Base-by-base conservation (phyloP, 2,113 vertebrate species). In the Aldabrachelys gigantea region DNA sequence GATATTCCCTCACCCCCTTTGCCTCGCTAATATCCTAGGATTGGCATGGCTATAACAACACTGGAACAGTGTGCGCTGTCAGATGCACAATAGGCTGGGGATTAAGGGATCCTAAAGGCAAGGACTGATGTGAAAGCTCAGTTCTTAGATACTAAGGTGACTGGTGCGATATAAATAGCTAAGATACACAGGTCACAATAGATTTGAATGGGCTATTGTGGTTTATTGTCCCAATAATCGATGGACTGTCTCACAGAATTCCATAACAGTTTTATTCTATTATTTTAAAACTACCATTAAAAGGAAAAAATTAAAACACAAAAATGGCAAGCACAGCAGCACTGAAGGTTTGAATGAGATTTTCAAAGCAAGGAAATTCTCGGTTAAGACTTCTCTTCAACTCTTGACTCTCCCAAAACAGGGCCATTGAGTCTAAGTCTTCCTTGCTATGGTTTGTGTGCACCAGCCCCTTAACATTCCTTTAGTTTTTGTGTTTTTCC, bases 111-210 rank as follows among this genome's bases (percentile, higher is more conserved):
- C 35, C 17, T 47, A 79, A 31, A 10, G 25, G 62, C 44, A 11
- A 0, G 0, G 5, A 41, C 31, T 52, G 76, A 41, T 1, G 41
- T 2, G 81, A 57, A 0, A 1, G 5, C 11, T 44, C 0, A 0
- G 86, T 13, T 38, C 41, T 2, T 0, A 27, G 75, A 27, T 5
- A 10, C 13, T 9, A 2, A 0, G 35, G 44, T n/a, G 9, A 2
- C 0, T 44, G 8, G 81, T 35, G 81, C 41, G 83, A 24, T 11
- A 44, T 4, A 78, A 47, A 7, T 16, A 27, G 56, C 4, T 24
- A 78, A 16, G 1, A 27, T 10, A 41, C 19, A 13, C 52, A 22
- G 10, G 78, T 50, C 44, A 80, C 78, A 80, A 49, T 27, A 17
- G 24, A 17, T 27, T 2, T 22, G 6, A 35, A 49, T 10, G 35